Evolutionary conservation across 2,888 invertebrate genomes (phyloP), one percentile per base, ranked within the genome.

Genomic region (Chaitophorus viminalis): DNA sequence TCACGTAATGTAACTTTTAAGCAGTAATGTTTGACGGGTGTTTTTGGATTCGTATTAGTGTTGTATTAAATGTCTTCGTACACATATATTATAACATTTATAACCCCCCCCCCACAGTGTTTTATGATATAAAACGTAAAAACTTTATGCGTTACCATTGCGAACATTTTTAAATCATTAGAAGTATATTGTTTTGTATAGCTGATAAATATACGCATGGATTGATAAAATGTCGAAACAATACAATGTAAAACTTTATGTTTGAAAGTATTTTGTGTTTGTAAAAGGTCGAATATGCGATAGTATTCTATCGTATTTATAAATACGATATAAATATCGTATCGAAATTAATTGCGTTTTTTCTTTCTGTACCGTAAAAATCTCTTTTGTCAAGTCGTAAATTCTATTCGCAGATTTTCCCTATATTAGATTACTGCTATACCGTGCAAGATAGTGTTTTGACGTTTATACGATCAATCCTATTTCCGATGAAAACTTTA

Each of bases 381-480:
- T 21, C 25, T 39, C 18, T 39, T 74, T 39, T 74, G 21, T 74
- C 74, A 21, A 25, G 33, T 74, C 74, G 74, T 36, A 74, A 36
- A 74, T 74, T 6, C 36, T 25, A 36, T 4, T 74, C 33, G 17
- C 25, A 0, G 25, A 25, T 25, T 74, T 36, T 25, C 36, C 11
- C 74, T 14, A 5, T 17, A 33, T 11, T 9, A 39, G 74, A 74
- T 25, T 36, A 25, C 36, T 21, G 11, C 36, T 21, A n/a, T n/a
- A 9, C 36, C 5, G 36, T 6, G 21, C 36, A 18, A 14, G 74
- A 14, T 31, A 4, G 74, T 74, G 25, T 74, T 36, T 36, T 39
- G 74, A 36, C 74, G 74, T 74, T 74, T 74, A 74, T 74, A 39
- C 74, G 39, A 74, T 74, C 74, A 36, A 74, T 74, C 31, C 25